These are phyloP conservation scores for Matsumurasca onukii DNA, from an alignment of 1,140 invertebrate species.

Conservation along the genomic window DNA sequence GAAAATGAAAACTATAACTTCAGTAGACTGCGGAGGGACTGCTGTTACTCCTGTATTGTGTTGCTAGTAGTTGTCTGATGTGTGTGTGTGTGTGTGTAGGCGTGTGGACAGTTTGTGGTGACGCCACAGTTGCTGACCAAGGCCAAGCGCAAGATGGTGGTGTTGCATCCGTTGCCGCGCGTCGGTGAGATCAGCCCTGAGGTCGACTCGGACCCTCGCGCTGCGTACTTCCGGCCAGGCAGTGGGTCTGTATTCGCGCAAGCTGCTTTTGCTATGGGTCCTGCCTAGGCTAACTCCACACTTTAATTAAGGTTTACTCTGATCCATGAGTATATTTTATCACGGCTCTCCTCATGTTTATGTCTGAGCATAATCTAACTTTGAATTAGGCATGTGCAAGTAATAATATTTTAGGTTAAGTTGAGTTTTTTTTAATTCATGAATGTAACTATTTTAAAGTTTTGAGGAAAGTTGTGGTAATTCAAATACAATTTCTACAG, in stretches of 20 bases:
- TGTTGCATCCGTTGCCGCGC: slow-evolving; percentile 96
- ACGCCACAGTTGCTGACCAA: slow-evolving; percentile 94
- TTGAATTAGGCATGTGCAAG: neutral
- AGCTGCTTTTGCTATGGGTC: slow-evolving; percentile 92
- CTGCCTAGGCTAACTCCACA: slow-evolving; percentile 51
- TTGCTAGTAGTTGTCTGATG: neutral
- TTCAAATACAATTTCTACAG: too few relatives aligned
- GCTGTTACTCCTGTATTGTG: neutral
- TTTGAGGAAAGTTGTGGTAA: too few relatives aligned
- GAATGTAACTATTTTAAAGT: too few relatives aligned
- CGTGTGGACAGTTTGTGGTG: slow-evolving; percentile 82
- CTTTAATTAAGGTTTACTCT: too few relatives aligned
- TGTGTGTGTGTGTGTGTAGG: slow-evolving; percentile 53
- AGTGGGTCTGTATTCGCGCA: slow-evolving; percentile 97
- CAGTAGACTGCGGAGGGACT: too few relatives aligned
- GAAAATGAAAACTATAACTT: too few relatives aligned
- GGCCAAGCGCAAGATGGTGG: slow-evolving; percentile 91
- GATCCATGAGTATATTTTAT: too few relatives aligned
- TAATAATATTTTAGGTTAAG: too few relatives aligned
- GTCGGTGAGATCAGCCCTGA: slow-evolving; percentile 92
- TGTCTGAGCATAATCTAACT: neutral
- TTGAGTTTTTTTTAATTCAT: too few relatives aligned
- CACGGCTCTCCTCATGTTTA: neutral
- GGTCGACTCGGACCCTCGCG: slow-evolving; percentile 93
- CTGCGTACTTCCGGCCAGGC: slow-evolving; percentile 98